Percentiles rank a stretch among this genome's conserved stretches.
phyloP scores from a whole-genome alignment of 1,140 invertebrate genomes.

The Mya arenaria region DNA sequence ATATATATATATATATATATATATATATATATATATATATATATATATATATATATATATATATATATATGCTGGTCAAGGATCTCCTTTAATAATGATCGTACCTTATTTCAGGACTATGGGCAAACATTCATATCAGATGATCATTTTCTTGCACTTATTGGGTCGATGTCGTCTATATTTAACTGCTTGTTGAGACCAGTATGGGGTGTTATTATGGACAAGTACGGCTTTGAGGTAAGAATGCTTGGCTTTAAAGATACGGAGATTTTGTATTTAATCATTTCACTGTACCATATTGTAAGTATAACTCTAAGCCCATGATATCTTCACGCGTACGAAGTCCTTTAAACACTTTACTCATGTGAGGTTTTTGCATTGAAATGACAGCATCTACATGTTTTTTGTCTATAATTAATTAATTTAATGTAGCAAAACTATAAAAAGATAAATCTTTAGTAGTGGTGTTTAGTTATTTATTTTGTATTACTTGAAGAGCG shows the following conservation, averaged over 20 bases:
- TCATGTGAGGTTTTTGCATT: too few species aligned
- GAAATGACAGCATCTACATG: too few species aligned
- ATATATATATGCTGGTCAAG: not conserved
- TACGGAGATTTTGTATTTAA: too few species aligned
- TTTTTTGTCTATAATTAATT: too few species aligned
- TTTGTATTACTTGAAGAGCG: not conserved
- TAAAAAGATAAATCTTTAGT: too few species aligned
- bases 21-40: not conserved
- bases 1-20: not conserved
- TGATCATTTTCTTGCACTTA: constrained; percentile 34
- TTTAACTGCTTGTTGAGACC: constrained; percentile 24
- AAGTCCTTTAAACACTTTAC: too few species aligned
- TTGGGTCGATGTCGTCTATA: constrained; percentile 23
- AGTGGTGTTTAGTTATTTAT: too few species aligned
- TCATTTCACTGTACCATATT: too few species aligned
- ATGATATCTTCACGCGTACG: too few species aligned
- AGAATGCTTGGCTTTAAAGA: too few species aligned
- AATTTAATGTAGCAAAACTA: too few species aligned
- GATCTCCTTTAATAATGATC: not conserved
- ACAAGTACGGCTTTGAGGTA: constrained; percentile 31
- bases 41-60: not conserved
- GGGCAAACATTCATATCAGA: constrained; percentile 40
- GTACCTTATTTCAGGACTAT: constrained; percentile 12
- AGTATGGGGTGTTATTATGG: constrained; percentile 36
- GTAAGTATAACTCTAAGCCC: too few species aligned